These are phyloP conservation scores for Cololabis saira DNA, from an alignment of 2,113 vertebrate species.

Conservation along the genomic window DNA sequence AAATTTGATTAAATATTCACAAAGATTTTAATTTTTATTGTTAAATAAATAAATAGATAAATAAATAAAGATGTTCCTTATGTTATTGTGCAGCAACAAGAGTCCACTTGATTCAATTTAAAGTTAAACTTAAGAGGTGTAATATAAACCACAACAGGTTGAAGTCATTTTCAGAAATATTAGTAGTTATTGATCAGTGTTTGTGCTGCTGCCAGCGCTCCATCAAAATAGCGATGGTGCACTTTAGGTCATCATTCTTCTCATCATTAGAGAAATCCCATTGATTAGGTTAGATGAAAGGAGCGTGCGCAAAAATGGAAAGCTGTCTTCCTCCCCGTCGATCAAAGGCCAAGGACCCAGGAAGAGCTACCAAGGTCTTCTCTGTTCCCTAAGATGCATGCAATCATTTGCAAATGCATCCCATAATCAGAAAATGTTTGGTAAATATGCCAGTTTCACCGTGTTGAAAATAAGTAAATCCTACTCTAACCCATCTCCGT, in stretches of 20 bases:
- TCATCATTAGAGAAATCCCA: slow-evolving; percentile 55
- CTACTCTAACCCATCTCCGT: no score
- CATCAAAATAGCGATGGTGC: slow-evolving; percentile 38
- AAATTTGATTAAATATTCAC: no score
- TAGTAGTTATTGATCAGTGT: slow-evolving; percentile 63
- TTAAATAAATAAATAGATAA: no score
- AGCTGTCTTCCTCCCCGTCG: slow-evolving; percentile 13
- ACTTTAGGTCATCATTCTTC: slow-evolving; percentile 55
- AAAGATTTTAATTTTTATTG: no score
- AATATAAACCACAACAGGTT: neutral
- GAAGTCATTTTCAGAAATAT: slow-evolving; percentile 48
- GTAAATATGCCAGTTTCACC: no score
- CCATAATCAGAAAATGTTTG: no score
- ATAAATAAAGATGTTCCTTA: no score
- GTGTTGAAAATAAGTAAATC: no score
- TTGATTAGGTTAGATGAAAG: slow-evolving; percentile 65
- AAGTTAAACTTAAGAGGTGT: no score
- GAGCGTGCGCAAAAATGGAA: slow-evolving; percentile 44
- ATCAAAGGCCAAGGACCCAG: slow-evolving; percentile 47
- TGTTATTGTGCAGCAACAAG: no score
- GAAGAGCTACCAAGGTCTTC: neutral
- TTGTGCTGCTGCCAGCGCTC: slow-evolving; percentile 21
- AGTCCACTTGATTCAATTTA: no score
- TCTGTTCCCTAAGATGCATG: neutral
- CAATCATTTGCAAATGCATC: slow-evolving; percentile 1